Percentiles rank a stretch among this genome's conserved stretches.
phyloP scores from a whole-genome alignment of 2,888 invertebrate genomes.

The Chaitophorus viminalis region DNA sequence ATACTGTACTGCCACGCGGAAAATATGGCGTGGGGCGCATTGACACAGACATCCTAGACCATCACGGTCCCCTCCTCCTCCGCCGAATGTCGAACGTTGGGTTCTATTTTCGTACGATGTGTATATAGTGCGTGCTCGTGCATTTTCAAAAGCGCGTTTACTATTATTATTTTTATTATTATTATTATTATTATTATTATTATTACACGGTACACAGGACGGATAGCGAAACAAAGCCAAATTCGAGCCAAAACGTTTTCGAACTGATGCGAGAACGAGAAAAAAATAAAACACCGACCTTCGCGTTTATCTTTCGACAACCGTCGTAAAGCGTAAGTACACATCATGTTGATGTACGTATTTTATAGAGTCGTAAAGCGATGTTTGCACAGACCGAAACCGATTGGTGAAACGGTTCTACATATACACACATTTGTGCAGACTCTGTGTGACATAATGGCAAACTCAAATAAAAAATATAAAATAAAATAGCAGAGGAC shows the following conservation, averaged over 20 bases:
- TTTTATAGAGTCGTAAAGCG: too few species aligned
- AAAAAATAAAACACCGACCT: neutral
- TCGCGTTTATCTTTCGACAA: neutral
- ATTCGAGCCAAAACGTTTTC: neutral
- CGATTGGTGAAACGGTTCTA: too few species aligned
- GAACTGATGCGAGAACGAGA: neutral
- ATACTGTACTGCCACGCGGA: neutral
- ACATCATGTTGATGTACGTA: too few species aligned
- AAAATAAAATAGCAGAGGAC: too few species aligned
- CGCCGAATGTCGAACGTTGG: neutral
- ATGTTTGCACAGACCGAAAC: too few species aligned
- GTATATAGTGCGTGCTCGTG: conserved; percentile 15
- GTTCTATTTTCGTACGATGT: conserved; percentile 26
- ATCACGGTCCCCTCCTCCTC: neutral
- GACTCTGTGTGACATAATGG: too few species aligned
- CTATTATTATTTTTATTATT: too few species aligned
- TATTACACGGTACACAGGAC: neutral
- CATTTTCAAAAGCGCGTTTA: conserved; percentile 24
- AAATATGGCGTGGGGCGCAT: neutral
- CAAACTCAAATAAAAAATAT: too few species aligned
- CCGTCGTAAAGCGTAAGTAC: too few species aligned
- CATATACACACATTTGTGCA: too few species aligned
- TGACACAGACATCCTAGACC: neutral
- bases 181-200: neutral
- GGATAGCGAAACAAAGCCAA: neutral